A percentile compares a stretch with the other conserved stretches of the same genome.
Evolutionary conservation across 1,140 invertebrate genomes (phyloP).

Genomic region (Aradophagus sp.): DNA sequence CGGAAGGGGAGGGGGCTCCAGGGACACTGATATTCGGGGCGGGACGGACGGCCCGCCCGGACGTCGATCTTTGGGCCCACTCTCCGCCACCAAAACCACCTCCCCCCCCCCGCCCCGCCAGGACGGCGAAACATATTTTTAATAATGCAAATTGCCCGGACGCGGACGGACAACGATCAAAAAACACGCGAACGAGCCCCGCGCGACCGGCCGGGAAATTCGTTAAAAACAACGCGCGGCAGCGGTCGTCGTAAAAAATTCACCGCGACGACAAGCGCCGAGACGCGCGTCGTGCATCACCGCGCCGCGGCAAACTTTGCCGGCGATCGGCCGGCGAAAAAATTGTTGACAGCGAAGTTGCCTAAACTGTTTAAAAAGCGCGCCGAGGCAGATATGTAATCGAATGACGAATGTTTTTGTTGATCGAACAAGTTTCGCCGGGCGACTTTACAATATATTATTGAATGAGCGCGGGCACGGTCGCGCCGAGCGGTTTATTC

Average conservation of each 20-base stretch:
- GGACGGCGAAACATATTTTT: slow-evolving; percentile 33
- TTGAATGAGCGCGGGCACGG: slow-evolving; percentile 42
- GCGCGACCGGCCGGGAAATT: slow-evolving; percentile 28
- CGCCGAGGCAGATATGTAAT: slow-evolving; percentile 49
- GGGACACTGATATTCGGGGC: too few species aligned
- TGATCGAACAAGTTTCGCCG: slow-evolving; percentile 53
- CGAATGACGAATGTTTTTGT: slow-evolving; percentile 56
- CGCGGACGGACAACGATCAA: slow-evolving; percentile 15
- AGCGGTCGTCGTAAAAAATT: slow-evolving; percentile 31
- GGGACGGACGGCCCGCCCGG: too few species aligned
- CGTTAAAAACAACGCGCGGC: slow-evolving; percentile 34
- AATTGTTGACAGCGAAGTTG: slow-evolving; percentile 53
- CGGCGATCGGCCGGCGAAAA: slow-evolving; percentile 22
- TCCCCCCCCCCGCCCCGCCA: too few species aligned
- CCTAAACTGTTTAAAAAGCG: slow-evolving; percentile 54
- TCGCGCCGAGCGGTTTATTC: slow-evolving; percentile 38
- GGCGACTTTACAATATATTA: slow-evolving; percentile 57
- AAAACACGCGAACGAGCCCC: slow-evolving; percentile 12
- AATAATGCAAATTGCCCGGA: slow-evolving; percentile 39
- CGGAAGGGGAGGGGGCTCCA: too few species aligned
- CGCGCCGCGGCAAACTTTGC: too few species aligned
- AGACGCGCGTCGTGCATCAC: slow-evolving; percentile 34
- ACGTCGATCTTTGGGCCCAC: too few species aligned
- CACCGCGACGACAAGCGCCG: slow-evolving; percentile 8
- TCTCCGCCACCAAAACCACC: too few species aligned